Conservation (phyloP, 1,140 invertebrate genomes). For the Saccostrea cuccullata region DNA sequence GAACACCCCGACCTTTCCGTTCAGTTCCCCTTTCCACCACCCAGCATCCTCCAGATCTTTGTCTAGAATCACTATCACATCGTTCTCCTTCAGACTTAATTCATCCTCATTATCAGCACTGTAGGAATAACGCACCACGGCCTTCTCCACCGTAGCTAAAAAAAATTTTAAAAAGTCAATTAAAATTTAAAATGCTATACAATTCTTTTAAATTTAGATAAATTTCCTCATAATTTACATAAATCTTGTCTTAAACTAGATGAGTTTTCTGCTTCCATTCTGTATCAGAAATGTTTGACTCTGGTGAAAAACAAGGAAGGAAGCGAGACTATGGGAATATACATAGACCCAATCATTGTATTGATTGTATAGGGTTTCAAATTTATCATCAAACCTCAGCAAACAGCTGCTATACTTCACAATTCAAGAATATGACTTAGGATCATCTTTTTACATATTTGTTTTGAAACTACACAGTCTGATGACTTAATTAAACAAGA, state of each 20-base stretch:
- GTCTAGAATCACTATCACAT: conserved; percentile 92
- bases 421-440: too few relatives aligned
- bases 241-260: neutral
- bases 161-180: neutral
- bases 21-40: conserved; percentile 97
- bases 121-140: conserved; percentile 93
- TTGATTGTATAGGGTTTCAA: too few relatives aligned
- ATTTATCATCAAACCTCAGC: too few relatives aligned
- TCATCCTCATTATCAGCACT: conserved; percentile 95
- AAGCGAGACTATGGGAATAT: neutral
- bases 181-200: neutral
- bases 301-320: neutral
- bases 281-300: neutral
- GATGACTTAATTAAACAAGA: too few relatives aligned
- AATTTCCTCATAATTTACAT: neutral
- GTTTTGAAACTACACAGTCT: too few relatives aligned
- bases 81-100: conserved; percentile 89
- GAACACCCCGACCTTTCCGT: conserved; percentile 93
- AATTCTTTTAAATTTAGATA: neutral
- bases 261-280: neutral
- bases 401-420: too few relatives aligned
- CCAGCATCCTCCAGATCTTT: conserved; percentile 91
- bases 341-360: neutral
- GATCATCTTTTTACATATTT: too few relatives aligned
- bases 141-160: conserved; percentile 77